Conservation (phyloP, 2,797 vertebrate genomes). For the Scleropages formosus region DNA sequence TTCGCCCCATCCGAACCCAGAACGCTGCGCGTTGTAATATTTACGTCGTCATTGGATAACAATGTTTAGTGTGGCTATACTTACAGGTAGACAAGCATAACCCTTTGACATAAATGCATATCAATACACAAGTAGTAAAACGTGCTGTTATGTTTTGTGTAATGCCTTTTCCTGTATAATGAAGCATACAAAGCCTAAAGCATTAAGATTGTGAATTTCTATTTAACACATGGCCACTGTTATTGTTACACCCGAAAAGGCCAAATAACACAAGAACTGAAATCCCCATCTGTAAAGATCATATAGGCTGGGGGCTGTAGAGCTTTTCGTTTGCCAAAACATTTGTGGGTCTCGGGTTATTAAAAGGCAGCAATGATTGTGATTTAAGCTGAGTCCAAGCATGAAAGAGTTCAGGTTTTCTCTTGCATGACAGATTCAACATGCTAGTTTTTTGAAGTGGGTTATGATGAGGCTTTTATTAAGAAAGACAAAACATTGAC, state of each 20-base stretch:
- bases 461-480: conserved; percentile 43
- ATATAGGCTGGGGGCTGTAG: not conserved
- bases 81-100: no score
- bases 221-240: not conserved
- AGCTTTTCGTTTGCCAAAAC: not conserved
- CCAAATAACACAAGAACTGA: no score
- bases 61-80: no score
- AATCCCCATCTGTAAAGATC: not conserved
- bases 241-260: not conserved
- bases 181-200: no score
- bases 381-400: conserved; percentile 8
- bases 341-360: not conserved
- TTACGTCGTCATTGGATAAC: no score
- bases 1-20: no score
- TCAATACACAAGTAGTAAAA: no score
- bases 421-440: not conserved
- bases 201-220: not conserved
- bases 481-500: conserved; percentile 54
- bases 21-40: no score
- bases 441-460: conserved; percentile 18
- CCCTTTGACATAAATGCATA: no score
- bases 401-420: not conserved
- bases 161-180: no score
- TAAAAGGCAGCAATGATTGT: not conserved
- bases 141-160: no score